Evolutionary conservation across 2,113 vertebrate genomes (phyloP).

Genomic region (Osmerus mordax): DNA sequence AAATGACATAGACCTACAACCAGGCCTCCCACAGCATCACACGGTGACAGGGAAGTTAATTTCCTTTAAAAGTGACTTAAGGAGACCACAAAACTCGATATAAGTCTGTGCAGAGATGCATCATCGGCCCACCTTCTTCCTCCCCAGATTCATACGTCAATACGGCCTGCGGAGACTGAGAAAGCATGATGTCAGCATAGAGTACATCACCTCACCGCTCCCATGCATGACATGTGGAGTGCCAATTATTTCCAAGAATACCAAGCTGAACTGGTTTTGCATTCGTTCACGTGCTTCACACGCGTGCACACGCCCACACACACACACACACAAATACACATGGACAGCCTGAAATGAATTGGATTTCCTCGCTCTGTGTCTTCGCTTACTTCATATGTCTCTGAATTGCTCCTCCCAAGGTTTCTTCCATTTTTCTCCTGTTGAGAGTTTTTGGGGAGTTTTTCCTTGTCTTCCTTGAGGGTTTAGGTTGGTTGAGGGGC

Average conservation of each 20-base stretch:
- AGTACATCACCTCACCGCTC: background rate
- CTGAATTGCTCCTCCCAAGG: no score
- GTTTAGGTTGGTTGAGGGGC: no score
- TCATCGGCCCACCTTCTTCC: slow-evolving; percentile 20
- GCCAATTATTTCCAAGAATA: background rate
- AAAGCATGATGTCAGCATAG: slow-evolving; percentile 5
- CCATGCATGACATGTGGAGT: background rate
- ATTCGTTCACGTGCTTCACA: no score
- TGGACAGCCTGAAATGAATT: no score
- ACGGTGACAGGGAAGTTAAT: slow-evolving; percentile 37
- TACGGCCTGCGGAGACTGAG: slow-evolving; percentile 2
- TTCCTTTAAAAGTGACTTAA: slow-evolving; percentile 33
- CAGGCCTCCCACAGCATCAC: slow-evolving; percentile 18
- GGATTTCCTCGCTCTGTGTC: background rate
- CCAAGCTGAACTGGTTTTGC: no score
- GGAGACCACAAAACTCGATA: slow-evolving; percentile 20
- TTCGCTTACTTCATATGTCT: background rate
- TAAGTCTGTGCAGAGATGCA: slow-evolving; percentile 31
- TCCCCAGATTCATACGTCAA: slow-evolving; percentile 19
- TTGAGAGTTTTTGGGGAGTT: no score
- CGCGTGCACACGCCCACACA: no score
- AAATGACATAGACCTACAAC: background rate
- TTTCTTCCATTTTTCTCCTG: no score
- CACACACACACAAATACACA: no score
- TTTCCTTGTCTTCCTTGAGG: no score